phyloP scores from a whole-genome alignment of 2,888 invertebrate species.

The Orchesellides sinensis region DNA sequence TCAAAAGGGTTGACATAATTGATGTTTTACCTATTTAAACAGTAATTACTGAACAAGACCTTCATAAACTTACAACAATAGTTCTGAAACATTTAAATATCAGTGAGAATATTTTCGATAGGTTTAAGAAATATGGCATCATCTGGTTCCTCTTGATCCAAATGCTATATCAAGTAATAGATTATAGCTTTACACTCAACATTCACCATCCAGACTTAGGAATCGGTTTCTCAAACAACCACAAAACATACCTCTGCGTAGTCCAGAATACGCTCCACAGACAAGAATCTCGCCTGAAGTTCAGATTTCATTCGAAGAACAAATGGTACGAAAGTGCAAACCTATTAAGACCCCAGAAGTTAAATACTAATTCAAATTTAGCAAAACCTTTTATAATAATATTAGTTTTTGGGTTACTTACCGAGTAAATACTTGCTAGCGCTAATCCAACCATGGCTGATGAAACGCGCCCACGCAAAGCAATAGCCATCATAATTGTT shows the following conservation, averaged over 20 bases:
- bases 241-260: slow-evolving; percentile 77
- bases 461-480: slow-evolving; percentile 76
- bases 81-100: no score
- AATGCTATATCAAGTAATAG: no score
- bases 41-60: no score
- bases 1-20: slow-evolving; percentile 74
- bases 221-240: no score
- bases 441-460: slow-evolving; percentile 80
- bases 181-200: no score
- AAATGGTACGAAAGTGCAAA: slow-evolving; percentile 76
- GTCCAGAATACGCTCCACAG: slow-evolving; percentile 77
- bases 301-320: slow-evolving; percentile 76
- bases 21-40: slow-evolving; percentile 76
- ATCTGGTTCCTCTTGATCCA: slow-evolving; percentile 68
- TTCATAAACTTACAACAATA: no score
- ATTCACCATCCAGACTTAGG: no score
- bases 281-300: slow-evolving; percentile 77
- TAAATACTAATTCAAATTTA: neutral
- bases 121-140: slow-evolving; percentile 74
- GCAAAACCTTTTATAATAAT: neutral
- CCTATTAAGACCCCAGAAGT: slow-evolving; percentile 67
- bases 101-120: no score
- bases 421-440: slow-evolving; percentile 79
- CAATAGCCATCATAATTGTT: slow-evolving; percentile 78
- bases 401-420: slow-evolving; percentile 71